Evolutionary conservation across 2,797 vertebrate species (phyloP).

Genomic region (Betta splendens): DNA sequence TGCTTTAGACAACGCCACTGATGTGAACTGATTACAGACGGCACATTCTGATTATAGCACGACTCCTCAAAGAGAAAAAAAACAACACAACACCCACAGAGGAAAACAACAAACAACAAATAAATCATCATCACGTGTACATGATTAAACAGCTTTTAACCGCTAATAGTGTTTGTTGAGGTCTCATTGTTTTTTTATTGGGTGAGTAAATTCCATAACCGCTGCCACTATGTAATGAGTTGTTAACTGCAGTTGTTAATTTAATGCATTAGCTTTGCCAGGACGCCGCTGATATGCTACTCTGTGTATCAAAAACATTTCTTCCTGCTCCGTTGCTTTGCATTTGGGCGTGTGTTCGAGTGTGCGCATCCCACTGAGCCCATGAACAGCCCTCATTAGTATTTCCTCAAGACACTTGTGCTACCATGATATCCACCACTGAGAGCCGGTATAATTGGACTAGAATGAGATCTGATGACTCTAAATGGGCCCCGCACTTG

Average conservation of each 20-base stretch:
- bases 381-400: slow-evolving; percentile 57
- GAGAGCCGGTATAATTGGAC: slow-evolving; percentile 54
- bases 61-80: slow-evolving; percentile 10
- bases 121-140: slow-evolving; percentile 27
- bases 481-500: slow-evolving; percentile 48
- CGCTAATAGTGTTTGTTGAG: slow-evolving; percentile 37
- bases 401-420: slow-evolving; percentile 57
- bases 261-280: slow-evolving; percentile 56
- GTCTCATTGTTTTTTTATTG: slow-evolving; percentile 50
- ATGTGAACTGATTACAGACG: slow-evolving; percentile 45
- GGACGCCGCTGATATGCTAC: slow-evolving; percentile 10
- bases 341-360: slow-evolving; percentile 15
- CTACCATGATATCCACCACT: slow-evolving; percentile 40
- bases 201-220: slow-evolving; percentile 52
- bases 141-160: slow-evolving; percentile 39
- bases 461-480: slow-evolving; percentile 60
- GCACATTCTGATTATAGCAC: slow-evolving; percentile 40
- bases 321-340: slow-evolving; percentile 39
- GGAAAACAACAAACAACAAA: slow-evolving; percentile 22
- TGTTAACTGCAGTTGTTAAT: slow-evolving; percentile 63
- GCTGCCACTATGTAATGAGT: slow-evolving; percentile 57
- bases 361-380: slow-evolving; percentile 34
- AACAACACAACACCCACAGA: slow-evolving; percentile 25
- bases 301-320: slow-evolving; percentile 27
- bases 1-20: slow-evolving; percentile 47